Evolutionary conservation across 2,113 vertebrate genomes (phyloP), one percentile per base, ranked within the genome.

Genomic region (Lichenostomus cassidix): DNA sequence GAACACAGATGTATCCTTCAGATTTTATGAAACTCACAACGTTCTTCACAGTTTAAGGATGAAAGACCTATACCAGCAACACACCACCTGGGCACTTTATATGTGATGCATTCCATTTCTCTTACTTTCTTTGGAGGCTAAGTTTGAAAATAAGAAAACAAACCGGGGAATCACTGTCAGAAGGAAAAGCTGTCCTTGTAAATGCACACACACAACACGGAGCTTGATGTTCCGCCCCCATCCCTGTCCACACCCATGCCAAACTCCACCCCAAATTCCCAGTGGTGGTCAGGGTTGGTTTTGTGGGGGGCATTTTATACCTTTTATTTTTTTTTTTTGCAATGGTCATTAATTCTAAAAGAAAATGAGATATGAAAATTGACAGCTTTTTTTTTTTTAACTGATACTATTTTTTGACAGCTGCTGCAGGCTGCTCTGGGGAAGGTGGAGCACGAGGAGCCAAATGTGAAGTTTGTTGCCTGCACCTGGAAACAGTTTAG

Each of bases 401-500:
- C 52, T n/a, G 11, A n/a, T 31, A 1, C 19, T 52, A 33, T 17
- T 65, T 79, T 59, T 77, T 83, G 56, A 39, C 50, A 84, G 52
- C 49, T 87, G 53, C 39, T 55, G 17, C 71, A 50, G n/a, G 62
- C 19, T 79, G 84, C 64, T 83, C 60, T 78, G n/a, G 35, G 64
- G 60, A 87, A 96, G n/a, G 49, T 1, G 0, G 60, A 55, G 15
- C 53, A 59, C 2, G 18, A 90, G 74, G 23, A 94, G 42, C 79
- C 39, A 84, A 91, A 62, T 1, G 2, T 18, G 1, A 31, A 44
- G 22, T 59, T 94, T 4, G 13, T 29, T 6, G 12, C 27, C 58
- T 81, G 69, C 94, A 78, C 73, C 89, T 94, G 95, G 42, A 94
- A 95, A 53, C 47, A 67, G 35, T 92, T 92, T 74, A 83, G 47